Evolutionary conservation across 2,797 vertebrate genomes (phyloP).

Genomic region (Manis pentadactyla): DNA sequence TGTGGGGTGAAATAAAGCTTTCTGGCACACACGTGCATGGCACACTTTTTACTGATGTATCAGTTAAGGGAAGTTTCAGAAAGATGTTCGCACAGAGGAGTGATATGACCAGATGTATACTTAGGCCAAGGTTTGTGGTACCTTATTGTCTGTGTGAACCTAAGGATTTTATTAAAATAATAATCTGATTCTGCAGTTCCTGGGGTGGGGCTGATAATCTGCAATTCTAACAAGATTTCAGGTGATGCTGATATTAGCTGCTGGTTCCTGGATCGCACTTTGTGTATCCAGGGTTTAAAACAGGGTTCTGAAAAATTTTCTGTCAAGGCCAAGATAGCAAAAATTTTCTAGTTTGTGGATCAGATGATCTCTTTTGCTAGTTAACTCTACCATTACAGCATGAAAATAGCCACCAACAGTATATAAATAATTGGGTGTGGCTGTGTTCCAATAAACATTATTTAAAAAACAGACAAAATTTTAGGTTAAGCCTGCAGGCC

Average conservation of each 20-base stretch:
- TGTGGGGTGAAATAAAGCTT: not conserved
- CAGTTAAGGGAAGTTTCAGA: not conserved
- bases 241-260: not conserved
- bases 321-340: not conserved
- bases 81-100: not conserved
- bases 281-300: not conserved
- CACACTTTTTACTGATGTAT: not conserved
- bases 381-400: not conserved
- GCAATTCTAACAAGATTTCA: not conserved
- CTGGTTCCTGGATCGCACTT: not conserved
- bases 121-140: not conserved
- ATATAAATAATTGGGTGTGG: not conserved
- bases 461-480: not conserved
- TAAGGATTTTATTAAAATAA: not conserved
- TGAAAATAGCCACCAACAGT: not conserved
- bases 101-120: not conserved
- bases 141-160: not conserved
- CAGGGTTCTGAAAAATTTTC: not conserved
- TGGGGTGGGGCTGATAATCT: not conserved
- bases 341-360: not conserved
- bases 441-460: not conserved
- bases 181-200: not conserved
- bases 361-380: not conserved
- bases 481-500: not conserved
- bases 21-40: not conserved